Percentiles rank a stretch among this genome's conserved stretches.
These are phyloP conservation scores for Lycaena phlaeas DNA, from an alignment of 2,888 invertebrate species.

Conservation along the genomic window DNA sequence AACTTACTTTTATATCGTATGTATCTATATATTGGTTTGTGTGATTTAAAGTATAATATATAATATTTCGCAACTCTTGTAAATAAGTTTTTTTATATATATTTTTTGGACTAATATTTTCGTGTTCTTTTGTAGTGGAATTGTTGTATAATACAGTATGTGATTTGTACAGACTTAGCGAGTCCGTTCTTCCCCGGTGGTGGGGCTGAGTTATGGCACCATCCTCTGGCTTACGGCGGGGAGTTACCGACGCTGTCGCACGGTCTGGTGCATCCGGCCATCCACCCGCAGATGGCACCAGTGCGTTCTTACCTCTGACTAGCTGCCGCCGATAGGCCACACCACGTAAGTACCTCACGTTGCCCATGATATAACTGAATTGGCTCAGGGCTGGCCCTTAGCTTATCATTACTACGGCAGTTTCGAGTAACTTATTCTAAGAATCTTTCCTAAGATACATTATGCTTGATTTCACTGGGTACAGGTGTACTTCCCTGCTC, in stretches of 20 bases:
- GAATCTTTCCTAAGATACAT: too few relatives aligned
- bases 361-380: too few relatives aligned
- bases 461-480: too few relatives aligned
- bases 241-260: slow-evolving; percentile 90
- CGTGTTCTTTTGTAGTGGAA: background rate
- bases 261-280: slow-evolving; percentile 95
- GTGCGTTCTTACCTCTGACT: slow-evolving; percentile 98
- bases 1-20: slow-evolving; percentile 6
- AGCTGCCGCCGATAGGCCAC: slow-evolving; percentile 88
- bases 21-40: slow-evolving; percentile 8
- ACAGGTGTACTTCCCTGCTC: too few relatives aligned
- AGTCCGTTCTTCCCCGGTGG: slow-evolving; percentile 93
- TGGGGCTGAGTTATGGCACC: slow-evolving; percentile 96
- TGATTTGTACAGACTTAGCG: slow-evolving; percentile 85
- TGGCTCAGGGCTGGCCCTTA: too few relatives aligned
- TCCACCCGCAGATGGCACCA: slow-evolving; percentile 96
- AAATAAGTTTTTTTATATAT: slow-evolving; percentile 35
- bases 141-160: slow-evolving; percentile 19
- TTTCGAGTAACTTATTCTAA: too few relatives aligned
- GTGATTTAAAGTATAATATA: slow-evolving; percentile 50
- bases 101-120: background rate
- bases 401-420: too few relatives aligned
- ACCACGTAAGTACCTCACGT: slow-evolving; percentile 80
- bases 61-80: slow-evolving; percentile 48
- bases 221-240: slow-evolving; percentile 84